A percentile compares a stretch with the other conserved stretches of the same genome.
Conservation (phyloP, 2,888 invertebrate genomes). For the Lutraria lutraria region DNA sequence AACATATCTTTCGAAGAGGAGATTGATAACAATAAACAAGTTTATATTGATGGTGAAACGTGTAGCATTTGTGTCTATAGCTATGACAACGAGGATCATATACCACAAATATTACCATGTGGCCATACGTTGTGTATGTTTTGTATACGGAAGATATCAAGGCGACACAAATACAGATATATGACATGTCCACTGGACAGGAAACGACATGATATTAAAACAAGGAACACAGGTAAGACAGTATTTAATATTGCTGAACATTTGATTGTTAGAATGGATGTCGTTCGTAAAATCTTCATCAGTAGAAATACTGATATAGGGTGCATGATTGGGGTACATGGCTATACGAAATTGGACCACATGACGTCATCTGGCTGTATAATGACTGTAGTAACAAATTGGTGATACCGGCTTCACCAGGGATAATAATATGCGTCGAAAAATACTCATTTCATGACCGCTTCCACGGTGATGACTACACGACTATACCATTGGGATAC, state of each 20-base stretch:
- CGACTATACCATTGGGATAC: too few species aligned
- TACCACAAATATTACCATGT: neutral
- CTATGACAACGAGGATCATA: neutral
- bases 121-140: neutral
- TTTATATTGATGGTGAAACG: neutral
- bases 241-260: neutral
- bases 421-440: too few species aligned
- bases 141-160: slow-evolving; percentile 9
- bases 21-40: neutral
- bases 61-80: neutral
- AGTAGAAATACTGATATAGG: too few species aligned
- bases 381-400: too few species aligned
- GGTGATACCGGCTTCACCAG: too few species aligned
- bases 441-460: too few species aligned
- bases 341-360: too few species aligned
- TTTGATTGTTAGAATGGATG: too few species aligned
- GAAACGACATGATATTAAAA: neutral
- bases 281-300: too few species aligned
- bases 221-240: neutral
- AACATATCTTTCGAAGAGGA: neutral
- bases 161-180: neutral
- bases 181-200: neutral
- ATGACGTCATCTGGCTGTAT: too few species aligned
- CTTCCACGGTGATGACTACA: too few species aligned
- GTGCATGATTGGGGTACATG: too few species aligned